phyloP scores from a whole-genome alignment of 2,113 vertebrate species.

The Polypterus bichir region DNA sequence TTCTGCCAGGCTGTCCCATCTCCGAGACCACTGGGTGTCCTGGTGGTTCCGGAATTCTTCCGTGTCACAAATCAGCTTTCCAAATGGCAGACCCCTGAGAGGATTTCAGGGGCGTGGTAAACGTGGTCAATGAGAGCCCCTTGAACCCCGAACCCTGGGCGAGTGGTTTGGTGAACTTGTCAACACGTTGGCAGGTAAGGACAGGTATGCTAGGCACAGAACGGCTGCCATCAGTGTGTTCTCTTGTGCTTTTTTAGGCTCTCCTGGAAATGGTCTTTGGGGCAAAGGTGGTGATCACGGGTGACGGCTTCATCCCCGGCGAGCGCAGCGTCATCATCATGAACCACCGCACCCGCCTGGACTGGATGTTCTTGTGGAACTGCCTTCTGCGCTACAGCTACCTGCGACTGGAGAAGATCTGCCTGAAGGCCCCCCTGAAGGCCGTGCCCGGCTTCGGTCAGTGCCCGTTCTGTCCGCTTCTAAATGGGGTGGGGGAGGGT shows the following conservation, averaged over 20 bases:
- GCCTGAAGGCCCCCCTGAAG: constrained; percentile 89
- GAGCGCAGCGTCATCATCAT: constrained; percentile 96
- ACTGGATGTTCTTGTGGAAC: constrained; percentile 98
- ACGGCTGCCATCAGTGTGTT: background rate
- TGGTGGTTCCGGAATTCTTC: too few relatives aligned
- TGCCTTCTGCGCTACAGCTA: constrained; percentile 93
- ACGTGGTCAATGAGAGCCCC: too few relatives aligned
- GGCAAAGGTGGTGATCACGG: constrained; percentile 88
- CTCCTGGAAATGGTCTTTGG: constrained; percentile 86
- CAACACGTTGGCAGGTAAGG: too few relatives aligned
- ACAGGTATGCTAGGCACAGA: too few relatives aligned
- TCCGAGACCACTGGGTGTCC: too few relatives aligned
- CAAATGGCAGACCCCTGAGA: too few relatives aligned
- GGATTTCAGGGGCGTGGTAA: too few relatives aligned
- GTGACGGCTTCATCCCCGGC: constrained; percentile 87
- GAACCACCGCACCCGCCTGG: constrained; percentile 95
- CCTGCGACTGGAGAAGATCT: constrained; percentile 91
- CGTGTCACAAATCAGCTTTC: too few relatives aligned
- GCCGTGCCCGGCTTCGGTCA: constrained; percentile 87
- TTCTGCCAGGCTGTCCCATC: too few relatives aligned
- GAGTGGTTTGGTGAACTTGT: too few relatives aligned
- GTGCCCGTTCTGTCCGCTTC: constrained; percentile 15
- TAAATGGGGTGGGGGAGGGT: too few relatives aligned
- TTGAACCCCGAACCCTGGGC: too few relatives aligned
- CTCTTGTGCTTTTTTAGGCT: constrained; percentile 46